phyloP scores from a whole-genome alignment of 2,113 vertebrate species.

The Chaetops frenatus region DNA sequence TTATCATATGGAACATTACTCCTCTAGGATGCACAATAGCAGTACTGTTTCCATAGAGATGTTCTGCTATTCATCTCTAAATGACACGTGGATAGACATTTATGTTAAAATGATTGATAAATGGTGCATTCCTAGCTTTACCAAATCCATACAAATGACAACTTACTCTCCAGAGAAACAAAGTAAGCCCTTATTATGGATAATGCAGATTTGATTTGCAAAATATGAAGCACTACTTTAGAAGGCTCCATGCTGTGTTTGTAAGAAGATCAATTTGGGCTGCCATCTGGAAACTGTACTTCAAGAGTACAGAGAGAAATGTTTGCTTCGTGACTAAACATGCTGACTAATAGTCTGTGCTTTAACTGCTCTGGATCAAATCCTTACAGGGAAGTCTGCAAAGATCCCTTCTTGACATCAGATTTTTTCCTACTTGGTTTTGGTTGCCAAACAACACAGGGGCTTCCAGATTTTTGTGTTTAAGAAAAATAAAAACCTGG shows the following conservation, averaged over 20 bases:
- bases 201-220: background rate
- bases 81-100: background rate
- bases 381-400: constrained; percentile 25
- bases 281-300: constrained; percentile 49
- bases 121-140: background rate
- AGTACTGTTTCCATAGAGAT: constrained; percentile 59
- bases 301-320: constrained; percentile 1
- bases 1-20: background rate
- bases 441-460: accelerated
- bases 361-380: background rate
- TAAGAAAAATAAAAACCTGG: background rate
- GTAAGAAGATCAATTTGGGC: background rate
- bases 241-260: background rate
- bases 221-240: background rate
- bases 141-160: background rate
- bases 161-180: background rate
- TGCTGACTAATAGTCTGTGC: background rate
- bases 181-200: background rate
- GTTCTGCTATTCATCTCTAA: background rate
- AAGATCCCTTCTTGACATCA: background rate
- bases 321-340: constrained; percentile 22
- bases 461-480: background rate
- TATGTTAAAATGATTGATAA: constrained; percentile 1
- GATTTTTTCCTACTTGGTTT: background rate
- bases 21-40: background rate